Evolutionary conservation across 2,888 invertebrate species (phyloP).

Genomic region (Brachyptera putata): DNA sequence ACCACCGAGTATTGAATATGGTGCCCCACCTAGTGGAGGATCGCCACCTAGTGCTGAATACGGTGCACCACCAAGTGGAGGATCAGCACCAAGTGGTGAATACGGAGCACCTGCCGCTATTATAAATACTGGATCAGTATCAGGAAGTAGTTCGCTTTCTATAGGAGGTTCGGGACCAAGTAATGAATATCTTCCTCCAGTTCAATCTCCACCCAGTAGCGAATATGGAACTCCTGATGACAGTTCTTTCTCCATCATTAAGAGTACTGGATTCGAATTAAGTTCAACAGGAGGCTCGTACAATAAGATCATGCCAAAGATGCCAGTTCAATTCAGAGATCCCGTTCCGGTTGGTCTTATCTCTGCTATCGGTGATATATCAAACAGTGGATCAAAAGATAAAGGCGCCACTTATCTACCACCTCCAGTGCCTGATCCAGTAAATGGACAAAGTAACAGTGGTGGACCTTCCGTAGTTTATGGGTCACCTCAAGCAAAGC

Average conservation of each 20-base stretch:
- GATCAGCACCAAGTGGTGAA: slow-evolving; percentile 24
- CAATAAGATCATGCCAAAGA: slow-evolving; percentile 39
- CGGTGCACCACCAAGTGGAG: slow-evolving; percentile 20
- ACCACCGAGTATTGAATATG: slow-evolving; percentile 46
- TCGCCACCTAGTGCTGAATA: slow-evolving; percentile 46
- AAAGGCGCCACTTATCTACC: slow-evolving; percentile 54
- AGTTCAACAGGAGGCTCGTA: slow-evolving; percentile 25
- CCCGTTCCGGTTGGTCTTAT: slow-evolving; percentile 67
- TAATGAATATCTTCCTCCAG: slow-evolving; percentile 29
- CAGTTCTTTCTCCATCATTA: slow-evolving; percentile 42
- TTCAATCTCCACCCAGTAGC: background rate
- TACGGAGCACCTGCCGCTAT: slow-evolving; percentile 33
- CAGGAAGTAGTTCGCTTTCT: slow-evolving; percentile 40
- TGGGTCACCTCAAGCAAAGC: slow-evolving; percentile 35
- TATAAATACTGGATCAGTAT: too few relatives aligned
- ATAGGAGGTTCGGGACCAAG: background rate
- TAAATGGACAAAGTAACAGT: slow-evolving; percentile 37
- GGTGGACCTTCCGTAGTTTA: slow-evolving; percentile 38
- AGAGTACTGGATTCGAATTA: slow-evolving; percentile 47
- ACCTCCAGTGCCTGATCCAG: slow-evolving; percentile 55
- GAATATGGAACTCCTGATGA: background rate
- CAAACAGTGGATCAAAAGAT: background rate
- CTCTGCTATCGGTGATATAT: slow-evolving; percentile 56
- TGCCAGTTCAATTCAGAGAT: slow-evolving; percentile 69
- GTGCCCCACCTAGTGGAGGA: slow-evolving; percentile 10